Conservation (phyloP, 1,140 invertebrate species). For the Orchestia grillus region DNA sequence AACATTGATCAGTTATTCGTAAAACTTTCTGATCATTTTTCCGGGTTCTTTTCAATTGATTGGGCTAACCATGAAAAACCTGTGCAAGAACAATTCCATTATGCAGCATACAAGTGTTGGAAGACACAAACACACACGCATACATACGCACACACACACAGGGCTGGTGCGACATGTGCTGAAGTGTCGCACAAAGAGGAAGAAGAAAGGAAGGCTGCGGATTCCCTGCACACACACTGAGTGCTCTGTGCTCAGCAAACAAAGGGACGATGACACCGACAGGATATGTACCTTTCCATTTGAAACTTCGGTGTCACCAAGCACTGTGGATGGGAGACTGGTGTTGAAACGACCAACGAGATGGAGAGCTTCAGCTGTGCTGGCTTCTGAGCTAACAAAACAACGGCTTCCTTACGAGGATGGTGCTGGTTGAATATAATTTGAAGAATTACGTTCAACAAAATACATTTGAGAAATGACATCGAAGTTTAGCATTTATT, state of each 20-base stretch:
- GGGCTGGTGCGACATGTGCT: background rate
- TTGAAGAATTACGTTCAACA: background rate
- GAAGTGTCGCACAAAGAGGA: background rate
- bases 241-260: conserved; percentile 7
- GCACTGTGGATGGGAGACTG: background rate
- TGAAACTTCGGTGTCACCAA: background rate
- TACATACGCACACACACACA: too few species aligned
- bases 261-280: conserved; percentile 13
- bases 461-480: background rate
- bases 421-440: background rate
- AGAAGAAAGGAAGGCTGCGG: background rate
- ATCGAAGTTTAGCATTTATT: background rate
- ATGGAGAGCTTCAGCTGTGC: background rate
- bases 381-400: background rate
- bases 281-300: conserved; percentile 12
- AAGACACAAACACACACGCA: background rate
- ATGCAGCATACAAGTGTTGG: background rate
- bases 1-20: background rate
- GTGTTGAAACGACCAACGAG: background rate
- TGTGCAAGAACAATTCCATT: background rate
- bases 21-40: background rate
- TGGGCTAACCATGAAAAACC: background rate
- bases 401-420: background rate
- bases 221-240: background rate
- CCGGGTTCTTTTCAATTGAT: background rate